Evolutionary conservation across 2,113 vertebrate species (phyloP), one percentile per base, ranked within the genome.

Genomic region (Gallinago jamesoni): DNA sequence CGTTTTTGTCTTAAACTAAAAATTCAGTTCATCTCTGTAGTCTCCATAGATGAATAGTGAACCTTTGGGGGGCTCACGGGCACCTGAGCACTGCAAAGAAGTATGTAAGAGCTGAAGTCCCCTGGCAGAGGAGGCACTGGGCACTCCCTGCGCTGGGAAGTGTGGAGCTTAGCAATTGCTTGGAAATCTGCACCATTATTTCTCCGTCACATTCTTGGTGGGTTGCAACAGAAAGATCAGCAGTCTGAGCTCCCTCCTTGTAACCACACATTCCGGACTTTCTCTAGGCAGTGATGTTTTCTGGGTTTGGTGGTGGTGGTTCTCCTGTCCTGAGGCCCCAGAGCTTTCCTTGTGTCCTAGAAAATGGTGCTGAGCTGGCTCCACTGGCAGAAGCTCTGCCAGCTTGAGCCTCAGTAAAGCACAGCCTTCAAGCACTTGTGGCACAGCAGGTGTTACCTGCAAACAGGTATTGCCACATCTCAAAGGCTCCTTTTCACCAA

Each of bases 401-500:
- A 41, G 7, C 30, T 8, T 17, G 8, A 33, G 7, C 4, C 15
- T 48, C 52, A 12, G n/a, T 7, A 55, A 43, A 60, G 69, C 30
- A 17, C 18, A 48, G 12, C 33, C 25, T 48, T 70, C 2, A 3
- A 11, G 53, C 9, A 2, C 28, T 24, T 13, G 23, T 30, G 31
- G 30, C 21, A 1, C 13, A 28, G 50, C 45, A 27, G 41, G 5
- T 14, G 14, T n/a, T n/a, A 56, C 31, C n/a, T 23, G 35, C 1
- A 1, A 33, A 43, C n/a, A 39, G 31, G 15, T 20, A 6, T 24
- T 24, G 45, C 22, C 39, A 60, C 27, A 10, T 31, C 52, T 62
- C 52, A 22, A 17, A 50, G 31, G 27, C 0, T 1, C 5, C 0
- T 1, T 43, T 67, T 56, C 41, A 35, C 66, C 5, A 4, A 8